Evolutionary conservation across 2,113 vertebrate species (phyloP), one percentile per base, ranked within the genome.

Genomic region (Saccopteryx leptura): DNA sequence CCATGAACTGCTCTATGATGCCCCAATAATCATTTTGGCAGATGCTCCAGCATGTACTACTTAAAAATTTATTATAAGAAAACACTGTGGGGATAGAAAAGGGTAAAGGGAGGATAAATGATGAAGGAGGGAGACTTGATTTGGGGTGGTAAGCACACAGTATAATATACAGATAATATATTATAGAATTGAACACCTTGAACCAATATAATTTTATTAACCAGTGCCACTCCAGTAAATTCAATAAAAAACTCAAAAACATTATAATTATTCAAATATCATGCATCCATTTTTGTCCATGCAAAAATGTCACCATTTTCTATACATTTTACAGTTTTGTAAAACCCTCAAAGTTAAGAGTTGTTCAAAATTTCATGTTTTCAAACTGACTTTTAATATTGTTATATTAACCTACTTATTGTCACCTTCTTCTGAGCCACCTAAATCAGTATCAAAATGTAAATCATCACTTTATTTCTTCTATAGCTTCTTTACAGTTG

Each of bases 391-490:
- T 97, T 97, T 82, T 93, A 92, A 96, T 72, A 50, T 0, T 50
- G 61, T 63, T 68, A n/a, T n/a, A 33, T 79, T 72, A 93, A 52
- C 75, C 50, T 69, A 85, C 88, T 82, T 90, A 89, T 91, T 94
- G 66, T 97, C 92, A 23, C 94, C 96, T 72, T 96, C 92, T 58
- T 96, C 92, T 60, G 54, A 46, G 78, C 97, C 84, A 87, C 72
- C 74, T 81, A 96, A 92, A 58, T 98, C 96, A 94, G 84, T 54
- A 79, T 97, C 95, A 93, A 94, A 98, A 88, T 98, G 96, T 52
- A 98, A 95, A 21, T 98, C 97, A 93, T 98, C 96, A 52, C 96
- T 97, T 71, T 98, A 90, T 96, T 23, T 69, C 21, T 52, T 98
- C 72, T 84, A 56, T 18, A 65, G 46, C 33, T 96, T 69, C 68